Evolutionary conservation across 2,888 invertebrate species (phyloP).

Genomic region (Enchytraeus crypticus): DNA sequence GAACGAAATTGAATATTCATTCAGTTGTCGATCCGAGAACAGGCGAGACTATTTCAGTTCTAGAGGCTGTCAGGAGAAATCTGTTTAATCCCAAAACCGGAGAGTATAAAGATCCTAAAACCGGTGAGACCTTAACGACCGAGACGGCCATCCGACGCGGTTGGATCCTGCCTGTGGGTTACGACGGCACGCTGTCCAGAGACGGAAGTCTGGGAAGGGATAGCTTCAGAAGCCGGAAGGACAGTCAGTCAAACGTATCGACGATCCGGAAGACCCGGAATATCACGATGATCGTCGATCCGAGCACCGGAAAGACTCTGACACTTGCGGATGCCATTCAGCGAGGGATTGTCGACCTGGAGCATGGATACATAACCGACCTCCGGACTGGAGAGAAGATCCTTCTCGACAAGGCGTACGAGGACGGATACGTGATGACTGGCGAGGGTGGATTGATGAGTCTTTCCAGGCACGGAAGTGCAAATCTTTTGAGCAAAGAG

Average conservation of each 20-base stretch:
- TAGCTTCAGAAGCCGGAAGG: not conserved
- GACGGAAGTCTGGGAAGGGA: not conserved
- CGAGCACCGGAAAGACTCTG: constrained; percentile 66
- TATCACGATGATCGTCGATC: constrained; percentile 69
- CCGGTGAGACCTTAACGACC: constrained; percentile 65
- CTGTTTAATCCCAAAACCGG: constrained; percentile 67
- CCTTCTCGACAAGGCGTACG: constrained; percentile 66
- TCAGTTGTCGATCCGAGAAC: constrained; percentile 60
- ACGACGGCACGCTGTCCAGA: not conserved
- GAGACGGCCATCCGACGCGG: constrained; percentile 76
- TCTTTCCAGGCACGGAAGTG: not conserved
- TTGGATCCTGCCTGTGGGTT: constrained; percentile 55
- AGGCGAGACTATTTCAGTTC: constrained; percentile 69
- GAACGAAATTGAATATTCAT: constrained; percentile 17
- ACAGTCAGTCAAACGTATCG: constrained; percentile 14
- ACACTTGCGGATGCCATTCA: constrained; percentile 42
- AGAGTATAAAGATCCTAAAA: constrained; percentile 56
- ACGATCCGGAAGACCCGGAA: constrained; percentile 67
- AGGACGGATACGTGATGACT: constrained; percentile 60
- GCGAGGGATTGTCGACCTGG: constrained; percentile 46
- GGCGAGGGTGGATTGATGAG: not conserved
- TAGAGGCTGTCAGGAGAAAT: constrained; percentile 81
- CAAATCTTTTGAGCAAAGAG: no score
- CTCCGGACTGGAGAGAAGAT: constrained; percentile 50
- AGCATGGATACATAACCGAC: constrained; percentile 49